Conservation (phyloP, 2,888 invertebrate species). For the Acanthoscelides obtectus region DNA sequence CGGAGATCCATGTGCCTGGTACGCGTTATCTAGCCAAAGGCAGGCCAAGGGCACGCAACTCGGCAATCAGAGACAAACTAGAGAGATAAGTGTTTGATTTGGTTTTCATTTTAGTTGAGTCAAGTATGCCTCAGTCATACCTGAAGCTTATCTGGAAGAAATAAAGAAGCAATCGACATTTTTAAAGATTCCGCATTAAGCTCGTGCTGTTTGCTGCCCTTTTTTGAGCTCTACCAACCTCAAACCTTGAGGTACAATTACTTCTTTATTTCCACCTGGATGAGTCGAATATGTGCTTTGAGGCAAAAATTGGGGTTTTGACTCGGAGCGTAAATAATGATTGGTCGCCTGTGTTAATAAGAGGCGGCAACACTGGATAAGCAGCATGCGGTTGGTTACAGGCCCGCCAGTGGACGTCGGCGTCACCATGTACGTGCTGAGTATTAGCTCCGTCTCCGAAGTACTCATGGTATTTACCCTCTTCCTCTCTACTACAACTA, state of each 20-base stretch:
- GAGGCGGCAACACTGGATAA: constrained; percentile 19
- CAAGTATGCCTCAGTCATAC: constrained; percentile 7
- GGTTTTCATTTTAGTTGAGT: constrained; percentile 29
- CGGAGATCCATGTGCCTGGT: constrained; percentile 11
- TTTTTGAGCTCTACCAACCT: no score
- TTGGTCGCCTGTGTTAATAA: neutral
- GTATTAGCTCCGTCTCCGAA: constrained; percentile 97
- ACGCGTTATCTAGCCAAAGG: constrained; percentile 30
- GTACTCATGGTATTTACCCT: constrained; percentile 80
- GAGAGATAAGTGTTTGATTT: constrained; percentile 29
- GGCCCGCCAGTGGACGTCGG: constrained; percentile 96
- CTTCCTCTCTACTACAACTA: constrained; percentile 18
- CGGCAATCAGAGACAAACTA: neutral
- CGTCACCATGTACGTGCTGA: constrained; percentile 97
- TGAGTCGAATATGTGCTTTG: neutral
- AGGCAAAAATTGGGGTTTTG: neutral
- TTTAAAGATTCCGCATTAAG: no score
- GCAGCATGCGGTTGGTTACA: constrained; percentile 56
- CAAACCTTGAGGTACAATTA: neutral
- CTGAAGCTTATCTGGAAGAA: neutral
- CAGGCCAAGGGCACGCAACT: constrained; percentile 41
- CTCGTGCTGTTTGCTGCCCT: no score
- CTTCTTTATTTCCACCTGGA: neutral
- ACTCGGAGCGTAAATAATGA: neutral
- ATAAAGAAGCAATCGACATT: neutral